Evolutionary conservation across 1,140 invertebrate species (phyloP).

Genomic region (Dinoponera quadriceps): DNA sequence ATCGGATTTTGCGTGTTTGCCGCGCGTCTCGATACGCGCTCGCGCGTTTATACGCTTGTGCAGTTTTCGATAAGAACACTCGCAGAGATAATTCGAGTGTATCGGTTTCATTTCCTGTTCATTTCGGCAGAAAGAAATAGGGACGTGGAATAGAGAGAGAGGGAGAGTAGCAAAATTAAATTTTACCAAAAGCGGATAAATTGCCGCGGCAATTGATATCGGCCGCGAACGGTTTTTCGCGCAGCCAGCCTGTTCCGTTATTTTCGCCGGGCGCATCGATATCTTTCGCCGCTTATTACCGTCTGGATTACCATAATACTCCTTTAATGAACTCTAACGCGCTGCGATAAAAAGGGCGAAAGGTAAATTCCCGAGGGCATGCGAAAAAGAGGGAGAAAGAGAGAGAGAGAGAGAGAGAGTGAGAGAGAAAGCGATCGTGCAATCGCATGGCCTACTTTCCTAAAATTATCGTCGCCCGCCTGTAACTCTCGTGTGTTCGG

Average conservation of each 20-base stretch:
- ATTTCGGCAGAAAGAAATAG: constrained; percentile 10
- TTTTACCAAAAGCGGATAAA: constrained; percentile 36
- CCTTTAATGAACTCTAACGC: constrained; percentile 17
- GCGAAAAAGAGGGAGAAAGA: no score
- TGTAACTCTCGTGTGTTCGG: constrained; percentile 56
- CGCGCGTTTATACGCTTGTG: not conserved
- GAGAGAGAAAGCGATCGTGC: no score
- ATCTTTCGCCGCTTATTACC: constrained; percentile 39
- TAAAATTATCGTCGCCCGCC: constrained; percentile 63
- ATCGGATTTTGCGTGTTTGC: no score
- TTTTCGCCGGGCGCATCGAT: constrained; percentile 25
- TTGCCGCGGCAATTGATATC: constrained; percentile 27
- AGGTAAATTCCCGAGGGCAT: constrained; percentile 22
- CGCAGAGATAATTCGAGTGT: constrained; percentile 15
- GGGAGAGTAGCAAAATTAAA: constrained; percentile 21
- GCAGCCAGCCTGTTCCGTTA: not conserved
- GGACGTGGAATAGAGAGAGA: not conserved
- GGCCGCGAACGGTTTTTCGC: constrained; percentile 24
- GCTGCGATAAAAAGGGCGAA: constrained; percentile 26
- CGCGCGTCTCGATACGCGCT: not conserved
- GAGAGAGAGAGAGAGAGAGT: no score
- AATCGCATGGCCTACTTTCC: constrained; percentile 49
- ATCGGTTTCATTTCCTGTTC: constrained; percentile 33
- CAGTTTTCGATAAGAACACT: constrained; percentile 9
- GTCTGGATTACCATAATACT: constrained; percentile 38